These are phyloP conservation scores for Megathymus violae DNA, from an alignment of 1,140 invertebrate species.

Conservation along the genomic window DNA sequence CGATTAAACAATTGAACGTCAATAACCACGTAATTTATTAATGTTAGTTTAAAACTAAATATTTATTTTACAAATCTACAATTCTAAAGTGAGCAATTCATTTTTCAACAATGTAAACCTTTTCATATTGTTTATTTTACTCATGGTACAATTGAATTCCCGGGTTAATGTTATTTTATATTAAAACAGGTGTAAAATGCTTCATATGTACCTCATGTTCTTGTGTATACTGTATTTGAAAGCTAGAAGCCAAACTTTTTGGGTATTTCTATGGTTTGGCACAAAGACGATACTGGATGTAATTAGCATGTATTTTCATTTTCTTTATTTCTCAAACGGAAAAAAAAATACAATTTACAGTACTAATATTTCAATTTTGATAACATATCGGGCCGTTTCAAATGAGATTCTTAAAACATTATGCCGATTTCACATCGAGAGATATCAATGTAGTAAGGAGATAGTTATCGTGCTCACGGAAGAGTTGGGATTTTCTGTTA, in stretches of 20 bases:
- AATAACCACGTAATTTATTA: conserved; percentile 8
- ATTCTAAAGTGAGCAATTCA: background rate
- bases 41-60: conserved; percentile 1
- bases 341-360: no score
- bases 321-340: no score
- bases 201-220: no score
- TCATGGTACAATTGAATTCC: no score
- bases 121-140: background rate
- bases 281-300: no score
- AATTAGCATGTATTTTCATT: no score
- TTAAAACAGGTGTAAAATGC: background rate
- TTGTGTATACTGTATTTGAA: no score
- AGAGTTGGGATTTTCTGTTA: conserved; percentile 63
- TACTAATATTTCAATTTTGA: no score
- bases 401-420: no score
- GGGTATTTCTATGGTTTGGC: no score
- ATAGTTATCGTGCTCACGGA: conserved; percentile 53
- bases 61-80: conserved; percentile 1
- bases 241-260: no score
- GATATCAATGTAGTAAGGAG: conserved; percentile 25
- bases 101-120: background rate
- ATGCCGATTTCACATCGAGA: conserved; percentile 1
- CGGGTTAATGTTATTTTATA: background rate
- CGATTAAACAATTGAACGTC: background rate
- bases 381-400: no score